A percentile compares a stretch with the other conserved stretches of the same genome.
Conservation (phyloP, 1,140 invertebrate species). For the Heliconius eleuchia region DNA sequence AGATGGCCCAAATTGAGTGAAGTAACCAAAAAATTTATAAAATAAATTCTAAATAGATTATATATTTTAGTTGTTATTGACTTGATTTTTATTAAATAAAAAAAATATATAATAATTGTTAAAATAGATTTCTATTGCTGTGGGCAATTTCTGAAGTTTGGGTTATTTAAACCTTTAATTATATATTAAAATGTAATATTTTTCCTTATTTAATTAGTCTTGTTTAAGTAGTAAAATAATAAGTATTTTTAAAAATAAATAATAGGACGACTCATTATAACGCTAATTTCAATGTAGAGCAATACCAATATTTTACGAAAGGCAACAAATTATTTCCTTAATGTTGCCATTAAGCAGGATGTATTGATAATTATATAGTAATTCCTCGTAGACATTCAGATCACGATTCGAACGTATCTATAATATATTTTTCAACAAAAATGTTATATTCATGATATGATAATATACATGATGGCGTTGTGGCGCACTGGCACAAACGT, state of each 20-base stretch:
- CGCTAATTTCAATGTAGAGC: background rate
- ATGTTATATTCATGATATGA: slow-evolving; percentile 10
- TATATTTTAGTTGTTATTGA: background rate
- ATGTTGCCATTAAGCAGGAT: slow-evolving; percentile 70
- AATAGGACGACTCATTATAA: background rate
- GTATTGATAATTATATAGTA: slow-evolving; percentile 75
- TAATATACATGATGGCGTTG: background rate
- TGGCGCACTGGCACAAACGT: too few relatives aligned
- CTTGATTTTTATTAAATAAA: too few relatives aligned
- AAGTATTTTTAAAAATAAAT: background rate
- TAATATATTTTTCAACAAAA: slow-evolving; percentile 21
- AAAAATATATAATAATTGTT: too few relatives aligned
- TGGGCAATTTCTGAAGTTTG: too few relatives aligned
- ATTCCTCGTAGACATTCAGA: slow-evolving; percentile 62
- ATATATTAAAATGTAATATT: too few relatives aligned
- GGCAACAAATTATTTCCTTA: slow-evolving; percentile 65
- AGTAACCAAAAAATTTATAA: slow-evolving; percentile 12
- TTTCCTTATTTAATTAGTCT: too few relatives aligned
- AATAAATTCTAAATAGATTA: background rate
- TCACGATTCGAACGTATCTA: slow-evolving; percentile 42
- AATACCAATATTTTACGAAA: slow-evolving; percentile 62
- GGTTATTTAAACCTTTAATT: too few relatives aligned
- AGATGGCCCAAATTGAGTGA: slow-evolving; percentile 22
- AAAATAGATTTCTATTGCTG: too few relatives aligned
- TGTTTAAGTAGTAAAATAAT: too few relatives aligned